Conservation (phyloP, 1,140 invertebrate species). For the Elymnias hypermnestra region DNA sequence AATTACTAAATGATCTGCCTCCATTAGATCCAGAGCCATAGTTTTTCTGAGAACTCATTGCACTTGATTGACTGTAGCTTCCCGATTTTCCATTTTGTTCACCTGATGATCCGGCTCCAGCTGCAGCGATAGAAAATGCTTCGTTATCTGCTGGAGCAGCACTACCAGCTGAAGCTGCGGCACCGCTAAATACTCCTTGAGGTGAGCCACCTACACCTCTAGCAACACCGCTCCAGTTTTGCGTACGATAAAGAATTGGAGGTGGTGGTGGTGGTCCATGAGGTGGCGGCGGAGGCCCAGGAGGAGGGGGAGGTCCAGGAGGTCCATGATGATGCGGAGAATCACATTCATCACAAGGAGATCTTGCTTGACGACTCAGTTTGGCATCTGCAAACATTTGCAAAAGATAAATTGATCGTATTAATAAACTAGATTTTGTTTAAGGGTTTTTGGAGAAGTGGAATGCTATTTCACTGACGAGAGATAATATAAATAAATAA, state of each 20-base stretch:
- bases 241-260: constrained; percentile 39
- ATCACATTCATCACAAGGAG: constrained; percentile 25
- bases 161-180: constrained; percentile 39
- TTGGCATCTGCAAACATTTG: constrained; percentile 31
- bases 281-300: constrained; percentile 29
- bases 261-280: constrained; percentile 32
- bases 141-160: constrained; percentile 28
- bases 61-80: constrained; percentile 1
- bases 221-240: constrained; percentile 51
- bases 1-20: not conserved
- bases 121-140: constrained; percentile 48
- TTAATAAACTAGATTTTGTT: too few species aligned
- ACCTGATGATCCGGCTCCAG: constrained; percentile 16
- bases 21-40: not conserved
- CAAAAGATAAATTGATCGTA: not conserved
- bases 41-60: not conserved
- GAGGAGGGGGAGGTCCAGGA: too few species aligned
- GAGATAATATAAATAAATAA: too few species aligned
- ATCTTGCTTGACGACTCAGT: constrained; percentile 31
- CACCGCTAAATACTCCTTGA: constrained; percentile 54
- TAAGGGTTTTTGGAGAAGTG: too few species aligned
- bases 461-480: not conserved
- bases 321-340: constrained; percentile 7
- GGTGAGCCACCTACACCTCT: constrained; percentile 26
- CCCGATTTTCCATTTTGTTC: not conserved